Base-by-base conservation (phyloP, 1,140 invertebrate species). In the Atta colombica region DNA sequence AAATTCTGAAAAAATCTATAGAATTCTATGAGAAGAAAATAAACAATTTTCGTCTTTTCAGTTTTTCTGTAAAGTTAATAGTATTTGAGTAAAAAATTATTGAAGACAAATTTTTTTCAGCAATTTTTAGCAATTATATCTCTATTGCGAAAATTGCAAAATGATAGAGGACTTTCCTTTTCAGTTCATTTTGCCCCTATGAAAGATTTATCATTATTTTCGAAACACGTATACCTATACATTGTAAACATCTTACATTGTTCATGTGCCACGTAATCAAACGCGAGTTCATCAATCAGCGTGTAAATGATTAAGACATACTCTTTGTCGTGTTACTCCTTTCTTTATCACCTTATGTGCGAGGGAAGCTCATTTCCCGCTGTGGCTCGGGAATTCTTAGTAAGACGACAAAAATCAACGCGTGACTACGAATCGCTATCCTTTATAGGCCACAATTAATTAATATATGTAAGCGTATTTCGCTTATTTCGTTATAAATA, bases 341-440 rank as follows among this genome's bases (percentile, higher is more conserved):
- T 74, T 8, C 55, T 55, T 58, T 72, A 66, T 21, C 31, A 68
- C 45, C 18, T 45, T n/a, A 21, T 82, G 58, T 51, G 18, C 49
- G n/a, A 21, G 51, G 51, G 63, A 74, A 61, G 68, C 53, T 74
- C 58, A 61, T 84, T n/a, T 61, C n/a, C 39, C 49, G 53, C 55
- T 84, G 55, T 61, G 72, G 69, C 45, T 74, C 55, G 80, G 60
- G 80, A 84, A 84, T 84, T 84, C 80, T 84, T 84, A 84, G n/a
- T 28, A 75, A 84, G 58, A 75, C 53, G 68, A 84, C 12, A 75
- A 84, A 84, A 49, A 12, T 74, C 18, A 81, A 81, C 21, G 53
- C n/a, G 31, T 49, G 18, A 53, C 10, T n/a, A 45, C 5, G 10
- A 45, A 78, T 49, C 25, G 14, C 55, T 65, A 78, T 8, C 3